phyloP scores from a whole-genome alignment of 1,140 invertebrate genomes.

The Apis florea region DNA sequence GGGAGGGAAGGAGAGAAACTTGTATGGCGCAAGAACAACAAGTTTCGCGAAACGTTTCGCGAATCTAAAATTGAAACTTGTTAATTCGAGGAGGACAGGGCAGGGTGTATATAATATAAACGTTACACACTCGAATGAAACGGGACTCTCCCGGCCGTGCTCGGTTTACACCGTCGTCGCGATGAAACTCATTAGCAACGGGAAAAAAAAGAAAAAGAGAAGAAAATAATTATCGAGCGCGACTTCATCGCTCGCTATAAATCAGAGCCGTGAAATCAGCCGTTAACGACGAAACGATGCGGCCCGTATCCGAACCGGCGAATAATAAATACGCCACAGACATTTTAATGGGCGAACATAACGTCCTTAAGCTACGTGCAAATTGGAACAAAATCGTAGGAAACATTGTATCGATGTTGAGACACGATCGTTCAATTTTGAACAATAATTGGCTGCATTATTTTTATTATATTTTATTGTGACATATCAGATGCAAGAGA shows the following conservation, averaged over 20 bases:
- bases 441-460: too few species aligned
- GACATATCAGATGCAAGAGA: too few species aligned
- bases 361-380: too few species aligned
- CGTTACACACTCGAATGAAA: not conserved
- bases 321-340: not conserved
- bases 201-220: too few species aligned
- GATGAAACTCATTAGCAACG: conserved; percentile 21
- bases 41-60: too few species aligned
- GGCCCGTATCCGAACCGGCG: not conserved
- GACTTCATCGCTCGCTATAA: conserved; percentile 15
- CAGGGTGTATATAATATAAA: not conserved
- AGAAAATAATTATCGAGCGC: conserved; percentile 21
- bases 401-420: too few species aligned
- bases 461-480: too few species aligned
- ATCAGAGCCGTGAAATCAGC: conserved; percentile 15
- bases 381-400: too few species aligned
- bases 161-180: not conserved
- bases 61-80: not conserved
- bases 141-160: not conserved
- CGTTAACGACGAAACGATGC: conserved; percentile 17
- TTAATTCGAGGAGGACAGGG: not conserved
- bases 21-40: too few species aligned
- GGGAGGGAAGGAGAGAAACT: too few species aligned
- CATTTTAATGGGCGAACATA: too few species aligned
- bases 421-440: too few species aligned